Base-by-base conservation (phyloP, 2,113 vertebrate species). In the Corythaeola cristata region DNA sequence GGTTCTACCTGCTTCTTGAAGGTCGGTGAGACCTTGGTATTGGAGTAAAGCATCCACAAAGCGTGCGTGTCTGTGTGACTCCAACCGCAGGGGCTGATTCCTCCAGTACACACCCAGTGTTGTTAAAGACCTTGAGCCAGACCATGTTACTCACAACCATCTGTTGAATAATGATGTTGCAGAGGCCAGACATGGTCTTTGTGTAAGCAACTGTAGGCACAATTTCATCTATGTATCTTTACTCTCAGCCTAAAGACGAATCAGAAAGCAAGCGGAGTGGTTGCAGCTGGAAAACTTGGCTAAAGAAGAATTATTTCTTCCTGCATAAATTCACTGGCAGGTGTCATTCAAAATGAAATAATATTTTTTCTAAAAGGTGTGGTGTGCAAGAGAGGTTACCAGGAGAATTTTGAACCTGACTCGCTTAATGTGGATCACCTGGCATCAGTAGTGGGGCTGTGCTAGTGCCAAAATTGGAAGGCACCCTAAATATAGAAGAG, bases 401-500 rank as follows among this genome's bases (percentile, higher is more conserved):
- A 68, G 49, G 4, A 5, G 58, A 79, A 24, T 30, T 7, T 1
- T 73, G 72, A 69, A 76, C 47, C 79, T 92, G 90, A 20, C 59
- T 83, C 85, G 39, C 55, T 90, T 58, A 52, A 39, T 32, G 5
- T 58, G 85, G 72, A 64, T 88, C 72, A 74, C 26, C 30, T 83
- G 82, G 75, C 45, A 33, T n/a, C 71, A 62, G 30, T 33, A 76
- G 59, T 64, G 21, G 35, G 66, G 23, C 66, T 83, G 66, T 64
- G 88, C 77, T 93, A 62, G 72, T 62, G 90, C 32, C 75, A 88
- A 53, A 76, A 66, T 69, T 92, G 88, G 79, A 85, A 94, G 39
- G 71, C 45, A 79, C 90, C 88, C 79, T 77, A 85, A 93, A 90
- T 94, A 90, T 37, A 92, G 53, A 56, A 79, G 69, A 62, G 71